These are phyloP conservation scores for Diabrotica virgifera DNA, from an alignment of 1,140 invertebrate species.

Conservation along the genomic window DNA sequence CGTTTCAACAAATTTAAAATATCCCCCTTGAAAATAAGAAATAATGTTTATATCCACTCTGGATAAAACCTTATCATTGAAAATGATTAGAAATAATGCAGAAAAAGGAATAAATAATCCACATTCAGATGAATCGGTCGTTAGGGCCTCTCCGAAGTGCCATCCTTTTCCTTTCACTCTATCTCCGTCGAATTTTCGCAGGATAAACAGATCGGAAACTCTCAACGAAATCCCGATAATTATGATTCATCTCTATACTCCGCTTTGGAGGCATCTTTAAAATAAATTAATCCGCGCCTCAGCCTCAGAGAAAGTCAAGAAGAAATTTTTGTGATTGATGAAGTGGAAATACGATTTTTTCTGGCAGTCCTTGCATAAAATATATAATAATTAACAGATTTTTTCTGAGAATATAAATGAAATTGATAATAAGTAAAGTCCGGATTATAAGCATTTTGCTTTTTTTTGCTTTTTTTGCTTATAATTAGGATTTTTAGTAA, in stretches of 20 bases:
- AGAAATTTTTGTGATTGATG: no score
- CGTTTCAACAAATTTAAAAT: constrained; percentile 12
- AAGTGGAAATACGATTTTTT: no score
- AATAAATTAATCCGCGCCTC: constrained; percentile 10
- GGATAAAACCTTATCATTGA: constrained; percentile 39
- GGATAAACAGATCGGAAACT: constrained; percentile 33
- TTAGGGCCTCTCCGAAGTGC: constrained; percentile 35
- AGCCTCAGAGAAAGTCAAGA: no score
- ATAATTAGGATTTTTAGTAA: no score
- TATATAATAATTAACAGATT: no score
- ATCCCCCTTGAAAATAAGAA: constrained; percentile 31
- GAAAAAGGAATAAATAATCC: constrained; percentile 42
- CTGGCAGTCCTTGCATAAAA: no score
- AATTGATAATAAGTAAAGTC: no score
- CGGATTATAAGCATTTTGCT: no score
- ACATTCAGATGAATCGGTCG: constrained; percentile 40
- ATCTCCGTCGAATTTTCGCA: constrained; percentile 20
- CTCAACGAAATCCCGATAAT: constrained; percentile 26
- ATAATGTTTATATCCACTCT: constrained; percentile 38
- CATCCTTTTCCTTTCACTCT: constrained; percentile 16
- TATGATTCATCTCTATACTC: constrained; percentile 25
- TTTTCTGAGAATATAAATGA: no score
- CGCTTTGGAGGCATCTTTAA: not conserved
- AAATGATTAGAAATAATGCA: constrained; percentile 39
- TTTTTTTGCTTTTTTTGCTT: no score